Base-by-base conservation (phyloP, 2,888 invertebrate genomes). In the Emmelina monodactyla region DNA sequence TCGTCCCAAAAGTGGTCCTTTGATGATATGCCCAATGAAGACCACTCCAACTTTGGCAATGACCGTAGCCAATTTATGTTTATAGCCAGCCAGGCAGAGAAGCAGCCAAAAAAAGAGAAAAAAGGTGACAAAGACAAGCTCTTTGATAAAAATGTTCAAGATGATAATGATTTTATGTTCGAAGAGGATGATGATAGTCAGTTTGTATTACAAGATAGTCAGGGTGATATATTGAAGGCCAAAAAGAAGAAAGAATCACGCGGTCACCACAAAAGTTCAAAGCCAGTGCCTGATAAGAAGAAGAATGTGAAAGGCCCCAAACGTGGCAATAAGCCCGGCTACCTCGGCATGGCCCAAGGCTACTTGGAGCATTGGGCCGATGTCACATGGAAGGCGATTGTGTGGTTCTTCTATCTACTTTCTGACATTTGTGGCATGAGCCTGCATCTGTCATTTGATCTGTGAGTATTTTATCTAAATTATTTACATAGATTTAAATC, bases 341-440 rank as follows among this genome's bases (percentile, higher is more conserved):
- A 80, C 44, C 48, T 70, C 58, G 62, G 81, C 0, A 38, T 78
- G 37, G 69, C 70, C 33, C 81, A 79, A 35, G 71, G 62, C 39
- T 76, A 73, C 35, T 34, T 79, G 25, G 78, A 82, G 40, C 79
- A 82, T 38, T 85, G 85, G 85, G 73, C 80, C 7, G 82, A 73
- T 29, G 83, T 80, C 1, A 79, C 83, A 4, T 71, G 82, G 59
- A 85, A 82, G 51, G 84, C 91, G 37, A 62, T 90, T 37, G 80
- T 85, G 38, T 93, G 93, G 93, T 84, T 93, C 39, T 75, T 89
- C 44, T 87, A 88, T 69, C 75, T 93, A 49, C 82, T 93, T 14
- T 89, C 87, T 15, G 92, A 93, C 62, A 89, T 92, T 47, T 85
- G 88, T 47, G 86, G 87, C 39, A 86, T 93, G 81, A 92, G 91